Evolutionary conservation across 2,113 vertebrate species (phyloP).

Genomic region (Pongo pygmaeus): DNA sequence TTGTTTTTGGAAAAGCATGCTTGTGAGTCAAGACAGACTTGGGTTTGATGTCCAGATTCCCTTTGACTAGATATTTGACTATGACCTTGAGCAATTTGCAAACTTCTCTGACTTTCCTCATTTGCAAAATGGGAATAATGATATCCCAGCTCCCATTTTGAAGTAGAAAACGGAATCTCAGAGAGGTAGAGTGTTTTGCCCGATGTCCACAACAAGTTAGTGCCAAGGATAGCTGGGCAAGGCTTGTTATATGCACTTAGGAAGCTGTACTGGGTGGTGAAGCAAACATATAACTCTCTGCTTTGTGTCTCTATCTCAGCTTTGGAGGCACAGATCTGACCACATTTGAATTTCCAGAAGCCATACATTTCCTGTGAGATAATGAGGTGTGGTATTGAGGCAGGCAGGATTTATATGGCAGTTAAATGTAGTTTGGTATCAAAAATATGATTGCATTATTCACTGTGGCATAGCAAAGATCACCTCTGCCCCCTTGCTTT

Average conservation of each 20-base stretch:
- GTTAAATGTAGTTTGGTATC: slow-evolving; percentile 74
- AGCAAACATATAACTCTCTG: neutral
- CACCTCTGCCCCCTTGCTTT: slow-evolving; percentile 81
- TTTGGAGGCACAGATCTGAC: slow-evolving; percentile 12
- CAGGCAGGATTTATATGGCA: slow-evolving; percentile 75
- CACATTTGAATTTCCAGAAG: slow-evolving; percentile 74
- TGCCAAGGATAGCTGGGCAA: neutral
- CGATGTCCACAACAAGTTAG: neutral
- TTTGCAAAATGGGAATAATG: neutral
- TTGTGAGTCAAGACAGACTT: neutral
- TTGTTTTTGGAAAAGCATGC: neutral
- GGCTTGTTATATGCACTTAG: accelerated
- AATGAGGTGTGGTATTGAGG: slow-evolving; percentile 78
- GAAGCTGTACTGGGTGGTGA: neutral
- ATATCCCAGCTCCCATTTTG: neutral
- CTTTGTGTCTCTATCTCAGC: neutral
- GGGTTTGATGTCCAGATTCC: neutral
- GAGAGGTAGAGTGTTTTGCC: neutral
- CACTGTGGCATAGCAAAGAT: slow-evolving; percentile 80
- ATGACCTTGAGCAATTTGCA: slow-evolving; percentile 28
- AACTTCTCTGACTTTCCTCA: neutral
- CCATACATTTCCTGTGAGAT: slow-evolving; percentile 76
- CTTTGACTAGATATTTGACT: neutral
- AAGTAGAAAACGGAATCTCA: neutral
- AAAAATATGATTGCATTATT: slow-evolving; percentile 82